phyloP scores from a whole-genome alignment of 2,797 vertebrate genomes.

The Hylomyscus alleni region DNA sequence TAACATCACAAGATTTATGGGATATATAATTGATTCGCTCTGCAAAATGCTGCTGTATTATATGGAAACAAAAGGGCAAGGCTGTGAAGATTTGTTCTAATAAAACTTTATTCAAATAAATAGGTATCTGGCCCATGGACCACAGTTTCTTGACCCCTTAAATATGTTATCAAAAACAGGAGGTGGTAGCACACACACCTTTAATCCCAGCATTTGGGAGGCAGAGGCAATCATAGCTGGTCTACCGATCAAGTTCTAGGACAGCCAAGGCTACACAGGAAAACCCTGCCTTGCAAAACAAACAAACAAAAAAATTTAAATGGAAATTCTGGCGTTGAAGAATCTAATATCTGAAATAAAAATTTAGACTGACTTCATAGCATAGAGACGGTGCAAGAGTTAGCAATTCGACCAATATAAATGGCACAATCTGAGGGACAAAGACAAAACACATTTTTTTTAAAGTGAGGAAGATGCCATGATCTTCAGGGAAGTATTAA shows the following conservation, averaged over 20 bases:
- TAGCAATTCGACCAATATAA: neutral
- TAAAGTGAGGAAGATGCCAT: neutral
- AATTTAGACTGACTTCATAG: neutral
- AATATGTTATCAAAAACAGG: neutral
- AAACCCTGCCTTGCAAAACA: neutral
- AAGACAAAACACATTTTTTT: neutral
- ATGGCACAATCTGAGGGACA: neutral
- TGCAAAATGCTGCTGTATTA: neutral
- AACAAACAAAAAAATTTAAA: conserved; percentile 9
- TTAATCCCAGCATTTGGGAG: neutral
- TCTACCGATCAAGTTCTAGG: neutral
- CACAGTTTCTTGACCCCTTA: neutral
- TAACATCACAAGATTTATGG: neutral
- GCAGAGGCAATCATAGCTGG: neutral
- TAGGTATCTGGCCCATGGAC: fast-evolving
- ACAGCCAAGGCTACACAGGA: neutral
- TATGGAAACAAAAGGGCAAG: fast-evolving
- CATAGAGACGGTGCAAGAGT: neutral
- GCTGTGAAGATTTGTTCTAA: neutral
- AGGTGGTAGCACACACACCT: neutral
- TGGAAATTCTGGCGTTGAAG: neutral
- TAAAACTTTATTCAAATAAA: neutral
- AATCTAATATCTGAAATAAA: neutral
- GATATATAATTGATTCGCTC: too few species aligned
- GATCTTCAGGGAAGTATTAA: neutral